Evolutionary conservation across 2,797 vertebrate genomes (phyloP), one percentile per base, ranked within the genome.

Genomic region (Mustela erminea): DNA sequence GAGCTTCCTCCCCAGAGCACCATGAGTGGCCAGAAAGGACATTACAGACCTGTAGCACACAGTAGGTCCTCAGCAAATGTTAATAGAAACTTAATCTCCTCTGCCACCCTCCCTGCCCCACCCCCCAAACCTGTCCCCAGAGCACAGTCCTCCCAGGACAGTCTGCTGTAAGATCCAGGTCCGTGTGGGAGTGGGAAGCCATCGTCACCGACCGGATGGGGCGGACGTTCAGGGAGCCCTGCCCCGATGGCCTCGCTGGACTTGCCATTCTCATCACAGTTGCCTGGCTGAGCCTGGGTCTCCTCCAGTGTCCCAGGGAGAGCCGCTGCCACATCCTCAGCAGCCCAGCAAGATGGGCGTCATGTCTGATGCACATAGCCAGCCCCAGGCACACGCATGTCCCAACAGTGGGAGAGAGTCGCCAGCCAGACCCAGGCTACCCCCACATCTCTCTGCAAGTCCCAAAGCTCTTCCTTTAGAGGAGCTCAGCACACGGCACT

Each of bases 1-100:
- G 3, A 35, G 25, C 77, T 7, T 54, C 85, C n/a, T 72, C 43
- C 86, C 72, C 38, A 5, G 87, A 41, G 49, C 32, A 2, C 46
- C 0, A 0, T 0, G 1, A 75, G 0, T 0, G 5, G 4, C 14
- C 0, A 0, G 15, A 35, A 38, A 8, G 4, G 81, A 7, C 64
- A 4, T 62, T 43, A 25, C 66, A 29, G 66, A 8, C 0, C 0
- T 0, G 13, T 11, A 32, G 86, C 43, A 9, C 25, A 9, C 0
- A 12, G 87, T 3, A 75, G 83, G 43, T 52, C 54, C 60, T 64
- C 91, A 9, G 2, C 60, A 27, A 25, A 27, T 0, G 15, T 9
- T 1, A 21, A 68, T 1, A 20, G 58, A 23, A 29, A 38, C 29
- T 8, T 1, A 41, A 11, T 3, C 49, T 35, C 52, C 1, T 32